These are phyloP conservation scores for Caenorhabditis doughertyi DNA, from an alignment of 2,888 invertebrate species.

Conservation along the genomic window DNA sequence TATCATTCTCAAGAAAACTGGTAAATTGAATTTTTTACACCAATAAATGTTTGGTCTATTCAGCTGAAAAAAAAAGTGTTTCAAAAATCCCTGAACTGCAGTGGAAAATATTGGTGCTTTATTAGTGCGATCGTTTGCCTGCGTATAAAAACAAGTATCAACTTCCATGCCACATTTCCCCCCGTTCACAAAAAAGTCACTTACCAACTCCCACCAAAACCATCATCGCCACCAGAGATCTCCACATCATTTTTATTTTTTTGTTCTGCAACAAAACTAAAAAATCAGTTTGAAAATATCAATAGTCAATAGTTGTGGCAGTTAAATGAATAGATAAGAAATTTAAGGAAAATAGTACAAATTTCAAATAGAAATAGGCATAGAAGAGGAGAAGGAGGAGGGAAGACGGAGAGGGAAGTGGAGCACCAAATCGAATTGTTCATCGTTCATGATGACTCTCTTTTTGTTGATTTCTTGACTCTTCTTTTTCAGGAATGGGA, in stretches of 20 bases:
- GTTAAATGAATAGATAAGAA: no score
- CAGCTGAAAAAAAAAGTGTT: no score
- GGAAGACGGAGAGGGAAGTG: not conserved
- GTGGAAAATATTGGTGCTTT: no score
- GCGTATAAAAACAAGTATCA: no score
- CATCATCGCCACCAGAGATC: not conserved
- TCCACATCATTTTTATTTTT: not conserved
- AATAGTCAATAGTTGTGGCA: not conserved
- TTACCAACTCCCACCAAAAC: slow-evolving; percentile 25
- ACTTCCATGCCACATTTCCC: no score
- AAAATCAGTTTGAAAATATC: not conserved
- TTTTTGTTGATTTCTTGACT: not conserved
- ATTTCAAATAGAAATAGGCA: not conserved
- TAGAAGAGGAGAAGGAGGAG: not conserved
- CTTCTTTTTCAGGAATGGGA: not conserved
- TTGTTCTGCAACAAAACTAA: not conserved
- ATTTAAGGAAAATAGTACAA: not conserved
- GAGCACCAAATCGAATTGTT: not conserved
- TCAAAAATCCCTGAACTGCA: no score
- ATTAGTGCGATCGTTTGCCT: no score
- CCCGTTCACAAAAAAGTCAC: not conserved
- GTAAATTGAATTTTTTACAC: no score
- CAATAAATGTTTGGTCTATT: no score
- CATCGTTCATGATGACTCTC: not conserved
- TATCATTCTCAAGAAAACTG: no score